Evolutionary conservation across 2,113 vertebrate genomes (phyloP), one percentile per base, ranked within the genome.

Genomic region (Zonotrichia leucophrys): DNA sequence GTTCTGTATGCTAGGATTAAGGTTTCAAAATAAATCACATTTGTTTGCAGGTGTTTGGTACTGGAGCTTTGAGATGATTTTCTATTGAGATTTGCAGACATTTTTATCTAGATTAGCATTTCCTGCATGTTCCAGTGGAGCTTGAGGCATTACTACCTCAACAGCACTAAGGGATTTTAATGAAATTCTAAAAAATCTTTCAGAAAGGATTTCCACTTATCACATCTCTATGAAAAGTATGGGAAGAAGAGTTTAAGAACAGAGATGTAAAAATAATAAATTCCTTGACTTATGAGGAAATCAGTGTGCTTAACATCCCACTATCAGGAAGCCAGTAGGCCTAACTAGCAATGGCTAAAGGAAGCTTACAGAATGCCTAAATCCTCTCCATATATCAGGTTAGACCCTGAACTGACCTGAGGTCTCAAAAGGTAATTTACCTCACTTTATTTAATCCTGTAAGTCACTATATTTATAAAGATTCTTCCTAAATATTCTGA

Each of bases 21-120:
- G 22, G 33, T n/a, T 95, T 89, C 68, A 90, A 90, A 93, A 94
- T 82, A 91, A 94, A 92, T 75, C 68, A 39, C 20, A 44, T 59
- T 49, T 5, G 21, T 75, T 86, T 77, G 52, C 75, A 74, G 82
- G 52, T 91, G 59, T 92, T 91, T 64, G 13, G 35, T 83, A 31
- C 11, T 74, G 75, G 20, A 67, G 23, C 46, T 90, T 83, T 77
- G 59, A 74, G 19, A 70, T 67, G 3, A 77, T 50, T 66, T 69
- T 14, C 22, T 83, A 15, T 2, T 67, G 63, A 74, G 24, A 15
- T 31, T 80, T 1, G 9, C 24, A 77, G 70, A 59, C 8, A 60
- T 78, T 88, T 92, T 11, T 42, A 72, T 52, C 24, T 52, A 24
- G 30, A 69, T 92, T 75, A 90, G 10, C 16, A 83, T 70, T 90